Evolutionary conservation across 2,113 vertebrate genomes (phyloP).

Genomic region (Laticauda laticaudata): DNA sequence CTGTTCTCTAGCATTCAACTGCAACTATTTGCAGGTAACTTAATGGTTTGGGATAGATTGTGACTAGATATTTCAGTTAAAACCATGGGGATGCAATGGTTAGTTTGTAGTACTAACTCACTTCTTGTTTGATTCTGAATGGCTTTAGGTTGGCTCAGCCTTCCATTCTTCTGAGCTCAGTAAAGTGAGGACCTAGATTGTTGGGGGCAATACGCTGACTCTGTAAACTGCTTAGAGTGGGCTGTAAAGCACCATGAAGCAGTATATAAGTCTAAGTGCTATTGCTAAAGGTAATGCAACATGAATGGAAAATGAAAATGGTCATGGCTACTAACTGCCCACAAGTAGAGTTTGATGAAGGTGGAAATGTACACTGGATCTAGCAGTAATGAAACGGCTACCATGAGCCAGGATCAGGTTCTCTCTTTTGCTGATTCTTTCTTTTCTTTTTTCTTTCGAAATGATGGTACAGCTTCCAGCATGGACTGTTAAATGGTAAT

Average conservation of each 20-base stretch:
- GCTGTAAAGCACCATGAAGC: too few species aligned
- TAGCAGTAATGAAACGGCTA: not conserved
- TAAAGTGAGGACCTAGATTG: too few species aligned
- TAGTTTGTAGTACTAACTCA: too few species aligned
- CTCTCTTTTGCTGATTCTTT: not conserved
- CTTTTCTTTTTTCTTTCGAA: not conserved
- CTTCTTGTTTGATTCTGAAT: too few species aligned
- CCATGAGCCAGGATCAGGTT: not conserved
- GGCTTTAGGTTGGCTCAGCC: too few species aligned
- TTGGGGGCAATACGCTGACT: too few species aligned
- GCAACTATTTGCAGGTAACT: not conserved
- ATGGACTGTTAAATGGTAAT: not conserved
- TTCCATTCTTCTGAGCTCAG: too few species aligned
- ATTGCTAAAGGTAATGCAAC: not conserved
- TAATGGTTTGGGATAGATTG: not conserved
- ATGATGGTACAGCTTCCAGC: not conserved
- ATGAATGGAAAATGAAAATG: not conserved
- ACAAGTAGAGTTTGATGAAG: not conserved
- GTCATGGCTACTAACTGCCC: not conserved
- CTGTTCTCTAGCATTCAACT: not conserved
- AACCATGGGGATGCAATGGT: too few species aligned
- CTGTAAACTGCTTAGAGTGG: too few species aligned
- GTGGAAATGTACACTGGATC: not conserved
- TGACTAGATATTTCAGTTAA: not conserved
- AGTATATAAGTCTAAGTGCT: too few species aligned